Conservation (phyloP, 1,140 invertebrate species). For the Drosophila willistoni region DNA sequence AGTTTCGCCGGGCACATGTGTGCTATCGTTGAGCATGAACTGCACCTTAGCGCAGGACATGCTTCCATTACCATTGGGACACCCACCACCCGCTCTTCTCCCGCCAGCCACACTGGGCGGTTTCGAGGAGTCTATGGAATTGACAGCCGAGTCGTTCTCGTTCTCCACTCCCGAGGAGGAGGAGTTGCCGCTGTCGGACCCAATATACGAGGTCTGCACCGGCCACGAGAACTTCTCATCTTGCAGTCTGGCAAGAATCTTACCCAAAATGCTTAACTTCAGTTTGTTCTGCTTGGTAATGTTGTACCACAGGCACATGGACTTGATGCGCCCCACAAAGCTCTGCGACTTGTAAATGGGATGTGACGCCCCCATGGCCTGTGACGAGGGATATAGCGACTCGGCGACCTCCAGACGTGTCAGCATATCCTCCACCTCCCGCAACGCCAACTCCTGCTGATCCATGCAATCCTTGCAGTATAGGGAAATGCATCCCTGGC, state of each 20-base stretch:
- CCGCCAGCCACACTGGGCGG: slow-evolving; percentile 53
- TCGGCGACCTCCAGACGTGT: slow-evolving; percentile 90
- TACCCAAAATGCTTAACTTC: slow-evolving; percentile 91
- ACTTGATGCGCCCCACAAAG: slow-evolving; percentile 88
- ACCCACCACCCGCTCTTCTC: slow-evolving; percentile 10
- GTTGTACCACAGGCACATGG: slow-evolving; percentile 95
- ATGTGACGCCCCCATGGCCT: slow-evolving; percentile 89
- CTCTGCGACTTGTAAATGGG: slow-evolving; percentile 87
- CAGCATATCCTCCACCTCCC: slow-evolving; percentile 89
- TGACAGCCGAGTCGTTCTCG: slow-evolving; percentile 71
- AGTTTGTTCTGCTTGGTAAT: slow-evolving; percentile 92
- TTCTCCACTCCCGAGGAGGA: slow-evolving; percentile 75
- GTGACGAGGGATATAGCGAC: slow-evolving; percentile 92
- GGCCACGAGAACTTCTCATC: slow-evolving; percentile 83
- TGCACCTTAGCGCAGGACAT: slow-evolving; percentile 69
- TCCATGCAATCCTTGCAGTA: slow-evolving; percentile 88
- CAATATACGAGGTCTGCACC: slow-evolving; percentile 68
- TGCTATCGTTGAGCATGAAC: slow-evolving; percentile 72
- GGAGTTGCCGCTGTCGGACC: slow-evolving; percentile 73
- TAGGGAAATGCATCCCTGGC: slow-evolving; percentile 87
- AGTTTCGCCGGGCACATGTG: slow-evolving; percentile 72
- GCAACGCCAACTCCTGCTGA: slow-evolving; percentile 88
- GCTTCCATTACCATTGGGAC: slow-evolving; percentile 42
- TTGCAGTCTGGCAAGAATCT: slow-evolving; percentile 86
- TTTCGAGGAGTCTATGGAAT: slow-evolving; percentile 77